A percentile compares a stretch with the other conserved stretches of the same genome.
These are phyloP conservation scores for Drosophila eohydei DNA, from an alignment of 2,888 invertebrate species.

Conservation along the genomic window DNA sequence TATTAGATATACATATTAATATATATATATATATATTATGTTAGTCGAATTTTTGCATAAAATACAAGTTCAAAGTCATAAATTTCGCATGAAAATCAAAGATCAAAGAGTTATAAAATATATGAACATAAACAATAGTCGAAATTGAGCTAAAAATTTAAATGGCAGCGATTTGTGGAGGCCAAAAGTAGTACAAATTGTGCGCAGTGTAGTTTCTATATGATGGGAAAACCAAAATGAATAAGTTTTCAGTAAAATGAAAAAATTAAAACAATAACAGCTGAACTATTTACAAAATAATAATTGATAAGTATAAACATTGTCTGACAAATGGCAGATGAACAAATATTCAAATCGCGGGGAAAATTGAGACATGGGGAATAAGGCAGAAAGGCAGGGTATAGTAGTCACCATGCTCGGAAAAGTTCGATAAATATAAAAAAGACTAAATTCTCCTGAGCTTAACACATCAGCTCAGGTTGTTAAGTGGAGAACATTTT, in stretches of 20 bases:
- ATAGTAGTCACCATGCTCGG: conserved; percentile 4
- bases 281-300: conserved; percentile 44
- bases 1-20: conserved; percentile 24
- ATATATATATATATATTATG: conserved; percentile 9
- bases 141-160: conserved; percentile 13
- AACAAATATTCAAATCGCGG: conserved; percentile 16
- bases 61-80: conserved; percentile 50
- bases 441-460: no score
- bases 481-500: no score
- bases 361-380: conserved; percentile 6
- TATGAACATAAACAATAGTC: conserved; percentile 12
- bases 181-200: conserved; percentile 32
- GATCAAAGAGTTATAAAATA: conserved; percentile 43
- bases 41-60: conserved; percentile 26
- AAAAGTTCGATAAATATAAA: not conserved
- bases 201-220: conserved; percentile 39
- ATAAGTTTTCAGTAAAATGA: conserved; percentile 6
- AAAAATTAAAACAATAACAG: conserved; percentile 23
- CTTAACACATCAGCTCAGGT: not conserved
- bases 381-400: not conserved
- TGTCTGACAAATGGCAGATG: conserved; percentile 29
- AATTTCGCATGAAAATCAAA: conserved; percentile 44
- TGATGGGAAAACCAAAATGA: conserved; percentile 61
- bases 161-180: conserved; percentile 31
- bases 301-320: conserved; percentile 61